Conservation (phyloP, 2,113 vertebrate genomes). For the Empidonax traillii region DNA sequence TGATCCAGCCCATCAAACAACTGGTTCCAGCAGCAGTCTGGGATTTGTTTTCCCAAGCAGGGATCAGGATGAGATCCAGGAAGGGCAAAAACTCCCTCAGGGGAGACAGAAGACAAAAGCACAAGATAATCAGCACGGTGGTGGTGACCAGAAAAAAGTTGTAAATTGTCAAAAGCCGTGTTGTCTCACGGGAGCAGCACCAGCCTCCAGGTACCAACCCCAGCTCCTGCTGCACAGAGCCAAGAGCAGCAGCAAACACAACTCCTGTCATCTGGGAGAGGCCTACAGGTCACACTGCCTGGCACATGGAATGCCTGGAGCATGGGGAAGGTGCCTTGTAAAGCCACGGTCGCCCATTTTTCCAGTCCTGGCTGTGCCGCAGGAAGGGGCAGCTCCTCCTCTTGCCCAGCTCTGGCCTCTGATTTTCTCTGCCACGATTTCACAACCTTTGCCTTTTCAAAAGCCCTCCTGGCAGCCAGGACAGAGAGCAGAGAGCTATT, state of each 20-base stretch:
- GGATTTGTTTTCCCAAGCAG: background rate
- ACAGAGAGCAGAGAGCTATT: background rate
- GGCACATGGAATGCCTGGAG: background rate
- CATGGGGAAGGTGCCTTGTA: background rate
- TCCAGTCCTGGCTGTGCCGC: background rate
- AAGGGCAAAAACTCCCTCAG: background rate
- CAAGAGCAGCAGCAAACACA: background rate
- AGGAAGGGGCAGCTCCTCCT: background rate
- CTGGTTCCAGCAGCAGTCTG: background rate
- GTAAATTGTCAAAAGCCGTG: background rate
- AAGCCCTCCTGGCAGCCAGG: background rate
- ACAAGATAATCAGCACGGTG: background rate
- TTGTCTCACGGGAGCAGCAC: background rate
- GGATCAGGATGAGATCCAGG: background rate
- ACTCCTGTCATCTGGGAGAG: background rate
- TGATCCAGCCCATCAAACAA: background rate
- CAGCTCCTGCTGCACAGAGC: background rate
- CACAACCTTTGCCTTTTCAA: background rate
- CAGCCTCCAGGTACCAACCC: background rate
- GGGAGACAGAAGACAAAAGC: background rate
- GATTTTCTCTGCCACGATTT: background rate
- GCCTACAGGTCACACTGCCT: background rate
- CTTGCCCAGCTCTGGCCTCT: background rate
- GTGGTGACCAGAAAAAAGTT: background rate
- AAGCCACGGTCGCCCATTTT: rapidly evolving